Base-by-base conservation (phyloP, 2,113 vertebrate species). In the Prochilodus magdalenae region DNA sequence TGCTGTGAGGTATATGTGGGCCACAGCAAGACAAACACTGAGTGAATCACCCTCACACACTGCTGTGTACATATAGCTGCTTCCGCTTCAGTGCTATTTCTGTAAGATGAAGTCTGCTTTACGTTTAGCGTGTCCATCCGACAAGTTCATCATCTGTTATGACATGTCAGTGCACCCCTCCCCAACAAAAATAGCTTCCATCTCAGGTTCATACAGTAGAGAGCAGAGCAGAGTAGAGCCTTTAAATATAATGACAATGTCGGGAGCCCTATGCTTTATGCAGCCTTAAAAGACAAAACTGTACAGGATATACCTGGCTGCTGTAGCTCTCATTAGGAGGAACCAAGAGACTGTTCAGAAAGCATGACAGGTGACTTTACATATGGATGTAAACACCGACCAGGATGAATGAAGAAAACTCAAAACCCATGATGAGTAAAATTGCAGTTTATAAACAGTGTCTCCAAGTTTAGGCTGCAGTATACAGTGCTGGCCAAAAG, bases 161-260 rank as follows among this genome's bases (percentile, higher is more conserved):
- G 33, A 24, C 33, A 70, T 70, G 66, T 70, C 66, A n/a, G 66
- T 44, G 30, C 65, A 22, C 5, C 36, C 22, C 66, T 40, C 20
- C 10, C 20, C 40, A 33, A 11, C 5, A 0, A 70, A 60, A 70
- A 44, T 44, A 70, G 22, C 66, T 36, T 70, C 12, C 4, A 70
- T 70, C 66, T 70, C 36, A 44, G 66, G 66, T n/a, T 70, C 40
- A 67, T 15, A 65, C 14, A 36, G 65, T 67, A 33, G 5, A 44
- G 5, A 44, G n/a, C 40, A 18, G 7, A 70, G 33, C 33, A 44
- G 66, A n/a, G 20, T 30, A 44, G 11, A 44, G 13, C 22, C 36
- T 44, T 44, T 36, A 44, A 44, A 14, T 24, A 69, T 22, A 12
- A 40, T 40, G 33, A 44, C 33, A 44, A 1, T 24, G n/a, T 12